Evolutionary conservation across 2,797 vertebrate species (phyloP), one percentile per base, ranked within the genome.

Genomic region (Siniperca obscura): DNA sequence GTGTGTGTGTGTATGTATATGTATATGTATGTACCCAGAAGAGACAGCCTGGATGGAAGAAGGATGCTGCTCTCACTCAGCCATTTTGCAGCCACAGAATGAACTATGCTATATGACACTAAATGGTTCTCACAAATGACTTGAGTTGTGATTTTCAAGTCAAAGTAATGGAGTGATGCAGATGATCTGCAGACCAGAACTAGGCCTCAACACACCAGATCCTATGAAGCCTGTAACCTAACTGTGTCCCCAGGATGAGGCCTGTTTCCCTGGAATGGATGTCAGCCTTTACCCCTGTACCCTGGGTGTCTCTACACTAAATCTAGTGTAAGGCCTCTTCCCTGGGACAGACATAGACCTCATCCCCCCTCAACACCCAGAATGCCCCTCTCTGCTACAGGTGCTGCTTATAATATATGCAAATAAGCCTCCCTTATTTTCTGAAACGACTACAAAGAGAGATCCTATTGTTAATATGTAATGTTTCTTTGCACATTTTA

Each of bases 331-430:
- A 78, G 86, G 74, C 76, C 85, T 86, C 68, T 52, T 70, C 70
- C 83, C 83, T 82, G 71, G 85, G 71, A 85, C 67, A 61, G 76
- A 79, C n/a, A 52, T 83, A 82, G 76, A 87, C 75, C 74, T 79
- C 71, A 65, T 25, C 76, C 48, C 61, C 66, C 46, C 38, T 30
- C 85, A 80, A 83, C 82, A 84, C 89, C 86, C 82, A 86, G 90
- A 94, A 93, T 90, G 84, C 81, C 88, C 91, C 91, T 90, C 86
- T 91, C 83, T 83, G 86, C 93, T 94, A 91, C 95, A 95, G 96
- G 95, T 96, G 96, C 96, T 96, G 95, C 95, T 95, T 94, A 90
- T 94, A 92, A 95, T 95, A 96, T 96, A 96, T 96, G 96, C 96
- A 96, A 96, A 93, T 92, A 95, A 93, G 92, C 93, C 92, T 94